A percentile compares a stretch with the other conserved stretches of the same genome.
These are phyloP conservation scores for Heliconius nattereri DNA, from an alignment of 1,140 invertebrate genomes.

Conservation along the genomic window DNA sequence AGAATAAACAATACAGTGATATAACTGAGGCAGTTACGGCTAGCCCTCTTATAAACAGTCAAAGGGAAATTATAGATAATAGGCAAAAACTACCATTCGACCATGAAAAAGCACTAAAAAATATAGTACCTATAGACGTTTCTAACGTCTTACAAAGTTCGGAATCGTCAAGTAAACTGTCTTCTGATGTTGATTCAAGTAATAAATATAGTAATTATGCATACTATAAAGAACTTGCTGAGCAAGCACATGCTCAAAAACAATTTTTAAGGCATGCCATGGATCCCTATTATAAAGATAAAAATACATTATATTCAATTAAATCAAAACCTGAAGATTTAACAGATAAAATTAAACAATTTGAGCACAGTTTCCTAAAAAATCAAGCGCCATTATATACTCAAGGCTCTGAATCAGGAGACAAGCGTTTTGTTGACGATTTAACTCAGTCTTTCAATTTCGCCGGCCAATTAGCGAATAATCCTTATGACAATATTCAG, in stretches of 20 bases:
- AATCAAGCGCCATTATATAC: slow-evolving; percentile 36
- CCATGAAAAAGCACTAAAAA: slow-evolving; percentile 78
- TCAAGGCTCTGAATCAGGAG: slow-evolving; percentile 39
- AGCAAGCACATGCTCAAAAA: slow-evolving; percentile 58
- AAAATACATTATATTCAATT: slow-evolving; percentile 62
- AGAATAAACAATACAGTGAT: slow-evolving; percentile 51
- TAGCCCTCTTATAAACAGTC: slow-evolving; percentile 21
- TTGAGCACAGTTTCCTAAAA: slow-evolving; percentile 53
- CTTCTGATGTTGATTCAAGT: slow-evolving; percentile 45
- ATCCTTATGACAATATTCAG: slow-evolving; percentile 55
- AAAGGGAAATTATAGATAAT: slow-evolving; percentile 55
- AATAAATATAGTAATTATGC: slow-evolving; percentile 50
- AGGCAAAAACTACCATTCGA: slow-evolving; percentile 70
- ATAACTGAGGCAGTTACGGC: slow-evolving; percentile 61
- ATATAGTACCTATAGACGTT: slow-evolving; percentile 76
- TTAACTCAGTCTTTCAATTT: slow-evolving; percentile 46
- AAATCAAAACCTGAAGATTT: slow-evolving; percentile 62
- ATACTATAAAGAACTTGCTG: slow-evolving; percentile 56
- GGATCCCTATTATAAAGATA: slow-evolving; percentile 71
- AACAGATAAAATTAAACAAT: slow-evolving; percentile 51
- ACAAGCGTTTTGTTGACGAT: slow-evolving; percentile 44
- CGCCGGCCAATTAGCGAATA: slow-evolving; percentile 47
- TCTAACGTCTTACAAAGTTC: slow-evolving; percentile 70
- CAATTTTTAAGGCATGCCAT: slow-evolving; percentile 52
- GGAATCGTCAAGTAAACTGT: slow-evolving; percentile 49